Evolutionary conservation across 2,113 vertebrate species (phyloP).

Genomic region (Deroptyus accipitrinus): DNA sequence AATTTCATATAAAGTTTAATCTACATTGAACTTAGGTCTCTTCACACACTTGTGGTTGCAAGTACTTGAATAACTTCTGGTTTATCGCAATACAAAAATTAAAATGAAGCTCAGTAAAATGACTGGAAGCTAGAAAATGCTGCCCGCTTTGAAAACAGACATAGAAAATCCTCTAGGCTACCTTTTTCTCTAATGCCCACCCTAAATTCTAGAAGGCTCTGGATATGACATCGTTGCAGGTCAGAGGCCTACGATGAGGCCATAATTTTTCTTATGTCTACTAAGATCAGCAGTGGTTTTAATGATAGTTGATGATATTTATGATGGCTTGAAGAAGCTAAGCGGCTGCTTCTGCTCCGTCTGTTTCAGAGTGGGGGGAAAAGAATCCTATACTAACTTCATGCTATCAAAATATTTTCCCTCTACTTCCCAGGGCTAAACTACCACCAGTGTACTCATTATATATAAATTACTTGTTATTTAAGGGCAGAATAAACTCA

Average conservation of each 20-base stretch:
- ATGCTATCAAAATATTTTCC: neutral
- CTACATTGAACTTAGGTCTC: neutral
- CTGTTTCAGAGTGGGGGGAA: neutral
- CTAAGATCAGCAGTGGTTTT: neutral
- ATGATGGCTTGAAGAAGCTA: neutral
- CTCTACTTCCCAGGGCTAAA: neutral
- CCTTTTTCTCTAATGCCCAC: neutral
- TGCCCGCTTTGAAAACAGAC: neutral
- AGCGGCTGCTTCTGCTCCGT: neutral
- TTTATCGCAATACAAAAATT: neutral
- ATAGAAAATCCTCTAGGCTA: neutral
- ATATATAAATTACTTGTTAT: neutral
- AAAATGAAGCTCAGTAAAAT: slow-evolving; percentile 24
- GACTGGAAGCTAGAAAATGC: slow-evolving; percentile 1
- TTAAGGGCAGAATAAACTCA: neutral
- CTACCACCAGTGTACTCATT: neutral
- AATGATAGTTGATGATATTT: neutral
- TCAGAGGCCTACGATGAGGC: neutral
- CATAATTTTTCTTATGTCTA: neutral
- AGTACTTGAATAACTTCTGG: neutral
- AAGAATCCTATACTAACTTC: neutral
- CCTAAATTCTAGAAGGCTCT: neutral
- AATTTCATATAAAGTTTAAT: slow-evolving; percentile 26
- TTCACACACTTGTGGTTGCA: neutral
- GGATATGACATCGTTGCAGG: neutral